Conservation (phyloP, 2,888 invertebrate species). For the Autographa gamma region DNA sequence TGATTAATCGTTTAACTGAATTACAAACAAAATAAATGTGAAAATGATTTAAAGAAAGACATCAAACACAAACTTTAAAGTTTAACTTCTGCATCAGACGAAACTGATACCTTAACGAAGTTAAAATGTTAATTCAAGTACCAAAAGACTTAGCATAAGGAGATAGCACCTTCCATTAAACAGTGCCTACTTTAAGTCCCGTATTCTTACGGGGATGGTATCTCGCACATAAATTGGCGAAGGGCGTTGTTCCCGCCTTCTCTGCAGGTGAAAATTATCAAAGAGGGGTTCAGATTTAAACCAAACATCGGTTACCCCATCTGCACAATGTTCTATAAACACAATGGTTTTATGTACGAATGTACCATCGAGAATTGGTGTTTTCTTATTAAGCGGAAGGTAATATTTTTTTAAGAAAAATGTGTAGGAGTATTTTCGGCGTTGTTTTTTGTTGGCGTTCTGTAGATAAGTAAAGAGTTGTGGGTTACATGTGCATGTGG, state of each 20-base stretch:
- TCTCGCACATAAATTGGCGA: slow-evolving; percentile 83
- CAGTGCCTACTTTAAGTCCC: slow-evolving; percentile 65
- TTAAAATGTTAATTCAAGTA: slow-evolving; percentile 22
- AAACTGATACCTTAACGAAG: background rate
- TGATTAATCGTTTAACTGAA: background rate
- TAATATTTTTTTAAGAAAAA: slow-evolving; percentile 53
- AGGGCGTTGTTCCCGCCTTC: slow-evolving; percentile 65
- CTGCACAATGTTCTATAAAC: slow-evolving; percentile 57
- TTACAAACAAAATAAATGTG: background rate
- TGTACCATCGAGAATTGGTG: slow-evolving; percentile 56
- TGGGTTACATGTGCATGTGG: slow-evolving; percentile 10
- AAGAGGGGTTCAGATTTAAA: slow-evolving; percentile 83
- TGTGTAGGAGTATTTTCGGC: slow-evolving; percentile 34
- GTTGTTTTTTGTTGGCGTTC: slow-evolving; percentile 34
- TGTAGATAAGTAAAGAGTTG: slow-evolving; percentile 46
- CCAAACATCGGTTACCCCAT: slow-evolving; percentile 77
- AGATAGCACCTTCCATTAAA: slow-evolving; percentile 65
- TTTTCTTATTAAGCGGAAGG: slow-evolving; percentile 59
- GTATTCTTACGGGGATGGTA: slow-evolving; percentile 84
- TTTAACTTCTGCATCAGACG: background rate
- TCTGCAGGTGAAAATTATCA: slow-evolving; percentile 87
- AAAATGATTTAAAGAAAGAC: too few relatives aligned
- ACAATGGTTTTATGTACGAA: slow-evolving; percentile 56
- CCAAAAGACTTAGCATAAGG: slow-evolving; percentile 15
- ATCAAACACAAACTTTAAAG: background rate